Evolutionary conservation across 2,888 invertebrate genomes (phyloP), one percentile per base, ranked within the genome.

Genomic region (Villa cingulata): DNA sequence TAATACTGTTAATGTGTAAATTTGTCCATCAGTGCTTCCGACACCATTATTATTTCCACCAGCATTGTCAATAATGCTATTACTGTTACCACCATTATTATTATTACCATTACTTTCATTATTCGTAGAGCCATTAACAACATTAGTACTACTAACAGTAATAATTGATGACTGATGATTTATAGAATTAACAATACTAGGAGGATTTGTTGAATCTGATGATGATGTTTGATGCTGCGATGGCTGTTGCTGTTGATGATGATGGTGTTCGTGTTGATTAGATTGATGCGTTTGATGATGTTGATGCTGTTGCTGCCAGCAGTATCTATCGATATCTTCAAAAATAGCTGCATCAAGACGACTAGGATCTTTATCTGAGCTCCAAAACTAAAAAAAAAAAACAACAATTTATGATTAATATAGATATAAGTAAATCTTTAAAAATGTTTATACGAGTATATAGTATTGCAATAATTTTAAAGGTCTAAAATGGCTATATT

Each of bases 1-100:
- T 62, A 89, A 77, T 64, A 88, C 87, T 61, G 88, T 88, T 54
- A 89, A 71, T 48, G 88, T 88, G 66, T 88, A 88, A 62, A 88
- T 88, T 56, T 69, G 69, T 55, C 85, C 84, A 59, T 85, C 85
- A n/a, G 83, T 81, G 60, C 81, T 82, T 55, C 62, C 61, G 52
- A 63, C 57, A 54, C 58, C 62, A 53, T 18, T 20, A 14, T 4
- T 34, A 27, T n/a, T 40, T n/a, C n/a, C n/a, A n/a, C n/a, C n/a
- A 12, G 4, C 61, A 53, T 63, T 57, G 53, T 58, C 62, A 53
- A 16, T 17, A 18, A 2, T 19, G 17, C 4, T 41, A 14, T 56
- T 59, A 27, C 58, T 61, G 39, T 58, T 59, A 48, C 59, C 59
- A 52, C 58, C 62, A 14, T 56, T 59, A 27, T 58, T 61, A 41